Conservation (phyloP, 2,113 vertebrate species). For the Microtus richardsoni region DNA sequence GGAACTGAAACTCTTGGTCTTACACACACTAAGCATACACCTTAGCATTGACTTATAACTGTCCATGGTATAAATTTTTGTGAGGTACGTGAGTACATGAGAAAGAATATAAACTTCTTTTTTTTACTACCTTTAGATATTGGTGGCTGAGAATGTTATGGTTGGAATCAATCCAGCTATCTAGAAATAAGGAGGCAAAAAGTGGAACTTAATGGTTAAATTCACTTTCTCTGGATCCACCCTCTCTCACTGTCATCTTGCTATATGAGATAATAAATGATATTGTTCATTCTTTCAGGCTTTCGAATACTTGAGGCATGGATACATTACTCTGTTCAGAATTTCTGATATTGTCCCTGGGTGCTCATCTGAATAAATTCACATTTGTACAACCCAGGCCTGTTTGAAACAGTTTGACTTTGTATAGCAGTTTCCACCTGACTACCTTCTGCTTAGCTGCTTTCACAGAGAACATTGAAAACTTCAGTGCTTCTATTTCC, state of each 20-base stretch:
- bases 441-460: not conserved
- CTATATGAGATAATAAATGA: not conserved
- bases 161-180: not conserved
- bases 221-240: not conserved
- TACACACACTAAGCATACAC: not conserved
- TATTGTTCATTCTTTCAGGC: not conserved
- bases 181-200: not conserved
- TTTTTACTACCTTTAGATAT: not conserved
- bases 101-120: not conserved
- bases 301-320: not conserved
- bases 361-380: constrained; percentile 6
- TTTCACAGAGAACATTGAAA: not conserved
- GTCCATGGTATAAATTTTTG: not conserved
- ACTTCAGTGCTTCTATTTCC: not conserved
- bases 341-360: not conserved
- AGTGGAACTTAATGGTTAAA: not conserved
- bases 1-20: not conserved
- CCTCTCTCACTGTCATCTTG: not conserved
- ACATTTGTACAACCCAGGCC: not conserved
- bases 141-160: not conserved
- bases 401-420: not conserved
- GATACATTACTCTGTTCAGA: constrained; percentile 17
- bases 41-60: not conserved
- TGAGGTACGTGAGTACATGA: not conserved
- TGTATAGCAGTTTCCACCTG: not conserved